A percentile compares a stretch with the other conserved stretches of the same genome.
These are phyloP conservation scores for Arvicanthis niloticus DNA, from an alignment of 2,113 vertebrate genomes.

Conservation along the genomic window DNA sequence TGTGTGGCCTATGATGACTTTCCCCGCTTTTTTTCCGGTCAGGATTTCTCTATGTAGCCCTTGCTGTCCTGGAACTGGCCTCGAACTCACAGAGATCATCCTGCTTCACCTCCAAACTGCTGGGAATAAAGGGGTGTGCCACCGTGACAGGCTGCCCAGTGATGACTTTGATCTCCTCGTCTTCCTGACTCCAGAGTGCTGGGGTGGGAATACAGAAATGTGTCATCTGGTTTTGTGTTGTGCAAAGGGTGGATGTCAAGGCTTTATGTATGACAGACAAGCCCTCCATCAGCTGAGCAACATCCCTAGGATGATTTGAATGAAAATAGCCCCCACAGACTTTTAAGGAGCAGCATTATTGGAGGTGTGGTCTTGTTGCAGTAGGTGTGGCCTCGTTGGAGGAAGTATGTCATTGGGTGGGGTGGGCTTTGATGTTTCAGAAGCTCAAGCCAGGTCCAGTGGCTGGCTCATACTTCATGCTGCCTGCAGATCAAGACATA, in stretches of 20 bases:
- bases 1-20: background rate
- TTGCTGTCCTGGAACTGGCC: background rate
- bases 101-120: background rate
- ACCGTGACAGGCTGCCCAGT: background rate
- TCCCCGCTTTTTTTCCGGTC: background rate
- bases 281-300: background rate
- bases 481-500: background rate
- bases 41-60: background rate
- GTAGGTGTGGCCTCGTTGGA: background rate
- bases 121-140: background rate
- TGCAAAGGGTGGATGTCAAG: no score
- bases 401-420: background rate
- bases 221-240: background rate
- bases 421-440: background rate
- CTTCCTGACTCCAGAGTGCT: background rate
- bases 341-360: background rate
- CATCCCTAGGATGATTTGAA: background rate
- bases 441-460: background rate
- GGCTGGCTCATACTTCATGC: background rate
- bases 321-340: background rate
- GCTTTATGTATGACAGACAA: no score
- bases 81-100: background rate
- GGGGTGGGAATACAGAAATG: no score
- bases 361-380: no score
- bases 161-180: background rate